Conservation (phyloP, 2,888 invertebrate species). For the Heterodera filipjevi region DNA sequence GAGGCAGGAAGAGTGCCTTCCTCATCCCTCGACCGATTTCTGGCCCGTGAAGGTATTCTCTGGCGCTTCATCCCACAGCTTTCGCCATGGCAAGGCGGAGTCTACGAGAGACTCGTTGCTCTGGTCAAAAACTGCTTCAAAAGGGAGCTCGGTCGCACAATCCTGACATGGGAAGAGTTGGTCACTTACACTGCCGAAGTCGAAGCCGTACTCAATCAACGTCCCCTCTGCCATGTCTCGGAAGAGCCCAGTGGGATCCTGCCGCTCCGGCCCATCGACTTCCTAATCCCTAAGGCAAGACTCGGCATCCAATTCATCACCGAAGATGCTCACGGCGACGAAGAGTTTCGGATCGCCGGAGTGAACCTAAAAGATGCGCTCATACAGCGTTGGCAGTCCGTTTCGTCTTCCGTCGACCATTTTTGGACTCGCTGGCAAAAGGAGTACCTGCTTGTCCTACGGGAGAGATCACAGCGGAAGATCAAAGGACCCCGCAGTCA, state of each 20-base stretch:
- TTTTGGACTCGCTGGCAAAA: too few species aligned
- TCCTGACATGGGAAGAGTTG: slow-evolving; percentile 17
- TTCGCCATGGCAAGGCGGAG: slow-evolving; percentile 31
- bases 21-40: neutral
- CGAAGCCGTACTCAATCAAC: slow-evolving; percentile 31
- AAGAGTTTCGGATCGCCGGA: too few species aligned
- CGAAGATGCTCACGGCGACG: too few species aligned
- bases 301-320: too few species aligned
- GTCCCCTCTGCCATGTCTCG: neutral
- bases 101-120: slow-evolving; percentile 29
- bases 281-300: too few species aligned
- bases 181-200: slow-evolving; percentile 18
- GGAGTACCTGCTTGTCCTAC: too few species aligned
- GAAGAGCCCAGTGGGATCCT: neutral
- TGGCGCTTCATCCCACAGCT: slow-evolving; percentile 27
- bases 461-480: too few species aligned
- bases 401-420: too few species aligned
- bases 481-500: too few species aligned
- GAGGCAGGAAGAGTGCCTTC: neutral
- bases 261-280: too few species aligned
- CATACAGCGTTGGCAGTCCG: too few species aligned
- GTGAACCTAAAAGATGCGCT: too few species aligned
- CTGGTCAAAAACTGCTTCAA: slow-evolving; percentile 26
- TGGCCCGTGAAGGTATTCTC: neutral
- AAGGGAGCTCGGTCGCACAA: slow-evolving; percentile 26